Conservation (phyloP, 1,140 invertebrate genomes). For the Asobara japonica region DNA sequence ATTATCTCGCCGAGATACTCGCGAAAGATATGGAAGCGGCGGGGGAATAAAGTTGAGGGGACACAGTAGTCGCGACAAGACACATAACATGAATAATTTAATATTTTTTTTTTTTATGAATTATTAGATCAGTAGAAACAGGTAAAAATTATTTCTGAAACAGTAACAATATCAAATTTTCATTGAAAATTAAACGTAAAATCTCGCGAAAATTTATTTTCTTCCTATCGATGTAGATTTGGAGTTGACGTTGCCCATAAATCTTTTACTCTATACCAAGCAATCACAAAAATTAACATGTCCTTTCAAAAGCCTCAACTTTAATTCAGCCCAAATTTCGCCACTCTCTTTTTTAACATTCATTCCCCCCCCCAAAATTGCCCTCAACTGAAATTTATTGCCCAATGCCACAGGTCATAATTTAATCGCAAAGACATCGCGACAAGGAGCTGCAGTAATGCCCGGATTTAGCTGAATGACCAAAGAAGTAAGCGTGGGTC, state of each 20-base stretch:
- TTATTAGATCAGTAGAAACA: not conserved
- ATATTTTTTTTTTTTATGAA: not conserved
- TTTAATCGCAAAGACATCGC: not conserved
- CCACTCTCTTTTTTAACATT: not conserved
- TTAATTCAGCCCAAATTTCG: not conserved
- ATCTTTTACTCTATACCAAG: not conserved
- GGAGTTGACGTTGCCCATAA: too few species aligned
- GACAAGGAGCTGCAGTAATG: slow-evolving; percentile 23
- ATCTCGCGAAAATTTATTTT: not conserved
- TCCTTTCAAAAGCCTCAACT: not conserved
- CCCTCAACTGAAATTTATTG: slow-evolving; percentile 2
- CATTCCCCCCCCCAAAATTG: not conserved
- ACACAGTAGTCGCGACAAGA: slow-evolving; percentile 7
- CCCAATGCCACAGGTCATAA: slow-evolving; percentile 5
- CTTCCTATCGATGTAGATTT: not conserved
- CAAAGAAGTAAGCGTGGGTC: slow-evolving; percentile 48
- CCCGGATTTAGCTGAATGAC: slow-evolving; percentile 33
- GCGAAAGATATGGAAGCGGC: not conserved
- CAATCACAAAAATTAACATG: not conserved
- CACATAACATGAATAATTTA: slow-evolving; percentile 2
- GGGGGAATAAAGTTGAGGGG: not conserved
- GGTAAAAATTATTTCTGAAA: not conserved
- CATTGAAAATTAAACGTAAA: too few species aligned
- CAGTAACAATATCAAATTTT: too few species aligned
- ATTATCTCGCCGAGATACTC: not conserved